These are phyloP conservation scores for Psix sp. DNA, from an alignment of 1,140 invertebrate species.

Conservation along the genomic window DNA sequence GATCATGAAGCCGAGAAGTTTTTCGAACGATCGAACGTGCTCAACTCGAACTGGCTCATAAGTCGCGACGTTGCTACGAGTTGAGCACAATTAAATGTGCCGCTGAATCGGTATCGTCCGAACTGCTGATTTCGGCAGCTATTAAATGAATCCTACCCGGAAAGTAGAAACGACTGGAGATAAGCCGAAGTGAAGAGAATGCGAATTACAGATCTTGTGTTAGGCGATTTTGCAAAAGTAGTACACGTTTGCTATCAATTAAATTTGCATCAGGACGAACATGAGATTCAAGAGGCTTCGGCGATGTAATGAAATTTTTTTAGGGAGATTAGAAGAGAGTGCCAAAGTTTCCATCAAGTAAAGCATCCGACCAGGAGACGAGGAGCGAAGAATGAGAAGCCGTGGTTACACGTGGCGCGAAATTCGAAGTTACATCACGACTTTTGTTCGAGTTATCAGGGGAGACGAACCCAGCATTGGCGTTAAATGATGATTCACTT, in stretches of 20 bases:
- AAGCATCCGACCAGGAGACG: slow-evolving; percentile 65
- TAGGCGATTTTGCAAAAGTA: slow-evolving; percentile 9
- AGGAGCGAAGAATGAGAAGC: slow-evolving; percentile 31
- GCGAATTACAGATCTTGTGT: neutral
- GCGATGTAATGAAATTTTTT: slow-evolving; percentile 57
- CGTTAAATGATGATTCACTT: slow-evolving; percentile 9
- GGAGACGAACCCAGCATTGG: slow-evolving; percentile 16
- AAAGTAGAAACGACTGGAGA: slow-evolving; percentile 19
- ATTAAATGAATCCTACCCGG: slow-evolving; percentile 68
- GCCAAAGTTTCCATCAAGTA: slow-evolving; percentile 70
- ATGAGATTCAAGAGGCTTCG: slow-evolving; percentile 36
- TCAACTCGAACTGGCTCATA: slow-evolving; percentile 26
- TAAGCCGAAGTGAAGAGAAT: neutral
- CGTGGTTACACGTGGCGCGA: slow-evolving; percentile 37
- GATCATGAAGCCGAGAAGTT: slow-evolving; percentile 34
- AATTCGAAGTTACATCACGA: slow-evolving; percentile 53
- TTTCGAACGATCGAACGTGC: slow-evolving; percentile 3
- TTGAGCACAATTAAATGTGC: slow-evolving; percentile 68
- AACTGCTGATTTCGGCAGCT: slow-evolving; percentile 63
- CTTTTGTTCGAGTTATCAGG: slow-evolving; percentile 36
- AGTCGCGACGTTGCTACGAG: no score
- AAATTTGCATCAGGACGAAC: slow-evolving; percentile 54
- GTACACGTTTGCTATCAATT: slow-evolving; percentile 53
- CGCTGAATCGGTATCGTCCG: slow-evolving; percentile 39
- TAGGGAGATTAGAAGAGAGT: slow-evolving; percentile 65